A percentile compares a stretch with the other conserved stretches of the same genome.
These are phyloP conservation scores for Protodeltote pygarga DNA, from an alignment of 2,888 invertebrate species.

Conservation along the genomic window DNA sequence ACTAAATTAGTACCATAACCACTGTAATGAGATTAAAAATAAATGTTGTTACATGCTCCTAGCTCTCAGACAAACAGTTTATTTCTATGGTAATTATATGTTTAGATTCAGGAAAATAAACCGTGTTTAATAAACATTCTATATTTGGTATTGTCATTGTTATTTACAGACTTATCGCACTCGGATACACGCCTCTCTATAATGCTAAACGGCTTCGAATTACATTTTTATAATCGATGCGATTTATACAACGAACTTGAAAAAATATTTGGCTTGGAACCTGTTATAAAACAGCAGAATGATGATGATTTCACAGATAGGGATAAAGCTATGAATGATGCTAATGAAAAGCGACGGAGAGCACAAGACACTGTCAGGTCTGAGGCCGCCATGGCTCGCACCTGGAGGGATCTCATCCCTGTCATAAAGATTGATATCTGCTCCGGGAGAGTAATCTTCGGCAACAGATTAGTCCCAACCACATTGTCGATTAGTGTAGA, in stretches of 20 bases:
- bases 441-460: slow-evolving; percentile 96
- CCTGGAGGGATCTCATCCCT: slow-evolving; percentile 98
- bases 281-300: slow-evolving; percentile 91
- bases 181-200: slow-evolving; percentile 96
- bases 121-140: neutral
- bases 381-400: slow-evolving; percentile 94
- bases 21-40: slow-evolving; percentile 30
- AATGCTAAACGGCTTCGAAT: slow-evolving; percentile 96
- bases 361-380: slow-evolving; percentile 87
- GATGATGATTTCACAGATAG: slow-evolving; percentile 85
- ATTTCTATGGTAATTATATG: neutral
- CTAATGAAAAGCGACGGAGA: slow-evolving; percentile 86
- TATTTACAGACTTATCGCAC: slow-evolving; percentile 96
- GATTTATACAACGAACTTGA: slow-evolving; percentile 95
- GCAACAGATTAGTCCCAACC: slow-evolving; percentile 97
- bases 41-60: neutral
- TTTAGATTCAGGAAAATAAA: slow-evolving; percentile 34
- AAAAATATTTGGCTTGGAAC: slow-evolving; percentile 94
- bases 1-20: slow-evolving; percentile 19
- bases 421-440: slow-evolving; percentile 98
- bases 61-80: slow-evolving; percentile 12
- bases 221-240: slow-evolving; percentile 98
- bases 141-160: neutral
- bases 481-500: slow-evolving; percentile 97
- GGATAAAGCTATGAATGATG: slow-evolving; percentile 88